Percentiles rank a stretch among this genome's conserved stretches.
Conservation (phyloP, 2,113 vertebrate species). For the Apteryx owenii region DNA sequence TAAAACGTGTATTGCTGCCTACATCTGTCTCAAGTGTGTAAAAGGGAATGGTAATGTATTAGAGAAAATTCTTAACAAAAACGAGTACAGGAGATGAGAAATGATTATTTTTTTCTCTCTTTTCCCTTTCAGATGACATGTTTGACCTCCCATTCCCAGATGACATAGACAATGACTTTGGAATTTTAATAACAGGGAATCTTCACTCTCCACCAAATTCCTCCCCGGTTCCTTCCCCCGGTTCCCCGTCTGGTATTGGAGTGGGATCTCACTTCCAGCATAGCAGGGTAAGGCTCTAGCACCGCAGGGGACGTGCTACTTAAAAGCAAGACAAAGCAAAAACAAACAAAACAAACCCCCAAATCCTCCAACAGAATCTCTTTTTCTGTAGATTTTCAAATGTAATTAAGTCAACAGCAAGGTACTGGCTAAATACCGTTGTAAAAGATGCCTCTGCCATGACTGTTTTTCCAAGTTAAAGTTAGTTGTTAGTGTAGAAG, state of each 20-base stretch:
- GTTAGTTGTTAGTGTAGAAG: neutral
- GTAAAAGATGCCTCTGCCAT: neutral
- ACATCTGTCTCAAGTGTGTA: neutral
- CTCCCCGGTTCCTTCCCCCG: conserved; percentile 92
- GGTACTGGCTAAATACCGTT: neutral
- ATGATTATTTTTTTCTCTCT: neutral
- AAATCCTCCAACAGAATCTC: neutral
- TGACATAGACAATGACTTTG: conserved; percentile 97
- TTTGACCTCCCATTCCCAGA: conserved; percentile 96
- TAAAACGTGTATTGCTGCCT: neutral
- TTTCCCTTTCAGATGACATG: conserved; percentile 87
- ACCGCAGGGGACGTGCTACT: neutral
- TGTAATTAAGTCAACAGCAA: neutral
- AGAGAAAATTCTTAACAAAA: neutral
- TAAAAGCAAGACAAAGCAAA: neutral
- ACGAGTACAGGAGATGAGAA: neutral
- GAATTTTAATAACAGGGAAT: conserved; percentile 95
- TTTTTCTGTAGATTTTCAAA: neutral
- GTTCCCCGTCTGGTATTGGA: conserved; percentile 92
- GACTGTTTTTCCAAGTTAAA: neutral
- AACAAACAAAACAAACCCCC: neutral
- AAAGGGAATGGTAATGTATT: neutral
- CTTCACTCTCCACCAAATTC: conserved; percentile 95
- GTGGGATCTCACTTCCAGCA: conserved; percentile 93
- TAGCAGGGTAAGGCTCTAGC: conserved; percentile 84